Conservation (phyloP, 1,140 invertebrate genomes). For the Pogonomyrmex barbatus region DNA sequence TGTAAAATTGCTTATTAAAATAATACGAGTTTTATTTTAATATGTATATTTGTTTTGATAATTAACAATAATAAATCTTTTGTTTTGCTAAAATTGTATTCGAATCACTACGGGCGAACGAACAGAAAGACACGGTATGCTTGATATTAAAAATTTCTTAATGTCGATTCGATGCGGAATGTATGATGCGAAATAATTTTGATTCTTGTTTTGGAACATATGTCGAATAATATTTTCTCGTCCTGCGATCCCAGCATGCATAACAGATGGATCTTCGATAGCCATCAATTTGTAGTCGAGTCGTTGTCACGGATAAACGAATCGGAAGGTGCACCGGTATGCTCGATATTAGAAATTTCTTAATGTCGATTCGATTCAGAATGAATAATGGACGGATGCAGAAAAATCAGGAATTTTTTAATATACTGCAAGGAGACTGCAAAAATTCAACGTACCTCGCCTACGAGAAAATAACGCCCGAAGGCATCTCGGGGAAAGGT, state of each 20-base stretch:
- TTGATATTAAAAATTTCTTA: constrained; percentile 27
- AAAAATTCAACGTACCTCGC: constrained; percentile 46
- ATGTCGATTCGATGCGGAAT: background rate
- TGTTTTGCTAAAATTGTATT: background rate
- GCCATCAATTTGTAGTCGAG: constrained; percentile 28
- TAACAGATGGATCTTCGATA: constrained; percentile 30
- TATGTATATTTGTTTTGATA: background rate
- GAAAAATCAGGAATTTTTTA: constrained; percentile 62
- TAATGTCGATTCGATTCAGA: constrained; percentile 52
- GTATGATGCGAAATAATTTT: background rate
- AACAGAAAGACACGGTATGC: background rate
- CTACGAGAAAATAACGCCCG: constrained; percentile 3
- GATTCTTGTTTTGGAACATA: background rate
- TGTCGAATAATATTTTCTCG: background rate
- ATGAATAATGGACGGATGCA: constrained; percentile 49
- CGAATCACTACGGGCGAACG: background rate
- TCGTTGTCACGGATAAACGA: constrained; percentile 31
- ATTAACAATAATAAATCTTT: background rate
- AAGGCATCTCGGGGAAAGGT: background rate
- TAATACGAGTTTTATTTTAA: background rate
- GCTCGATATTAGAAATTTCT: constrained; percentile 55
- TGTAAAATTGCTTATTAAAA: no score
- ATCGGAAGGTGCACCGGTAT: constrained; percentile 27
- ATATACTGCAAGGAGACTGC: constrained; percentile 40
- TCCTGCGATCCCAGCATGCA: background rate